These are phyloP conservation scores for Valencia hispanica DNA, from an alignment of 2,797 vertebrate species.

Conservation along the genomic window DNA sequence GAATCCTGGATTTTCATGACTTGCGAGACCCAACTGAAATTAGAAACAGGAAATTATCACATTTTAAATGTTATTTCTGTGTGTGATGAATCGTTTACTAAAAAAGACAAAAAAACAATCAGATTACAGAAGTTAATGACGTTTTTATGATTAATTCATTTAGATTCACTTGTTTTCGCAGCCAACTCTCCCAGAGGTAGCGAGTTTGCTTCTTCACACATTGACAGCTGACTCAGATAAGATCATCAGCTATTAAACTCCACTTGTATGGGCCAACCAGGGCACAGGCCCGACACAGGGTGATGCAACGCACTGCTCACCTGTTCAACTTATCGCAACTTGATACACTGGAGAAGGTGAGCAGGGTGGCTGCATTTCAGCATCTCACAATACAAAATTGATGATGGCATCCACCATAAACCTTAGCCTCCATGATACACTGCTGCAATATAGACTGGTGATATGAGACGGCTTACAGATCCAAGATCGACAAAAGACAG, in stretches of 20 bases:
- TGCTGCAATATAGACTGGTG: not conserved
- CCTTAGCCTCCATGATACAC: constrained; percentile 11
- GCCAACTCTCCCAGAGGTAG: constrained; percentile 22
- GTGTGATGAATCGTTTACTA: not conserved
- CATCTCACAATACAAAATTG: constrained; percentile 30
- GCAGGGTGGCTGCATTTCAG: constrained; percentile 28
- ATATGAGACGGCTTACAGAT: constrained; percentile 7
- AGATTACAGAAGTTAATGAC: too few species aligned
- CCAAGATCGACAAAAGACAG: not conserved
- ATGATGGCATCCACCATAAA: constrained; percentile 26
- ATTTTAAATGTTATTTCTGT: not conserved
- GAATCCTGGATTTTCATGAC: too few species aligned
- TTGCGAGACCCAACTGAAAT: too few species aligned
- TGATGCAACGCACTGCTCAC: constrained; percentile 56
- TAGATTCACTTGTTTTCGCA: too few species aligned
- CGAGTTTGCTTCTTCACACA: constrained; percentile 46
- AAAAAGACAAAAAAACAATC: too few species aligned
- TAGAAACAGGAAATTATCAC: too few species aligned
- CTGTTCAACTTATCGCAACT: constrained; percentile 47
- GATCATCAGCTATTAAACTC: constrained; percentile 59
- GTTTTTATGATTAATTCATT: too few species aligned
- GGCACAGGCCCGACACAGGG: constrained; percentile 39
- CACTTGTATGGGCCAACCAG: constrained; percentile 31
- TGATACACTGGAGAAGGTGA: constrained; percentile 43
- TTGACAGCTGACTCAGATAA: constrained; percentile 64